These are phyloP conservation scores for Emydoidea blandingii DNA, from an alignment of 2,797 vertebrate genomes.

Conservation along the genomic window DNA sequence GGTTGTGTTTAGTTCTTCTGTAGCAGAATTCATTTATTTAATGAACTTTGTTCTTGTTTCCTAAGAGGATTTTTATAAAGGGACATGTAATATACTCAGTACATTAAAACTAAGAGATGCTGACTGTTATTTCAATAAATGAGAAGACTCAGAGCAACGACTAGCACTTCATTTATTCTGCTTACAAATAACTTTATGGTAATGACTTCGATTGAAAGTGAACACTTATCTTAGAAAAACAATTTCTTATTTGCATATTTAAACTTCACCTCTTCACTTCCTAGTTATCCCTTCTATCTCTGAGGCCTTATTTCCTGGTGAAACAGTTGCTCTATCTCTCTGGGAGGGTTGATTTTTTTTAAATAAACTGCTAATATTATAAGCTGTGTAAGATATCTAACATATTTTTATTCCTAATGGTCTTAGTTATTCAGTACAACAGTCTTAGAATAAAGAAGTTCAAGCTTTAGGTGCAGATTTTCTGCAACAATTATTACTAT, in stretches of 20 bases:
- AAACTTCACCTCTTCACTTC: background rate
- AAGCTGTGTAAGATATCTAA: background rate
- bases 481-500: background rate
- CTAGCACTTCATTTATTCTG: background rate
- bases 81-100: fast-evolving
- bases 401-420: background rate
- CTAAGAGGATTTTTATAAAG: background rate
- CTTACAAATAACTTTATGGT: background rate
- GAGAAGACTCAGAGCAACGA: background rate
- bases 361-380: background rate
- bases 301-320: background rate
- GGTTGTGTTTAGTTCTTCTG: background rate
- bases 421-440: background rate
- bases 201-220: background rate
- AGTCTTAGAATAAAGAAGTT: background rate
- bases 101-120: background rate
- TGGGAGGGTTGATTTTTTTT: background rate
- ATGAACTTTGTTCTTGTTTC: background rate
- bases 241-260: background rate
- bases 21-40: background rate
- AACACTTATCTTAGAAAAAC: background rate
- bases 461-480: background rate
- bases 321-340: background rate
- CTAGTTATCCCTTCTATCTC: background rate
- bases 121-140: background rate